Conservation (phyloP, 2,888 invertebrate genomes). For the Leucophora obtusa region DNA sequence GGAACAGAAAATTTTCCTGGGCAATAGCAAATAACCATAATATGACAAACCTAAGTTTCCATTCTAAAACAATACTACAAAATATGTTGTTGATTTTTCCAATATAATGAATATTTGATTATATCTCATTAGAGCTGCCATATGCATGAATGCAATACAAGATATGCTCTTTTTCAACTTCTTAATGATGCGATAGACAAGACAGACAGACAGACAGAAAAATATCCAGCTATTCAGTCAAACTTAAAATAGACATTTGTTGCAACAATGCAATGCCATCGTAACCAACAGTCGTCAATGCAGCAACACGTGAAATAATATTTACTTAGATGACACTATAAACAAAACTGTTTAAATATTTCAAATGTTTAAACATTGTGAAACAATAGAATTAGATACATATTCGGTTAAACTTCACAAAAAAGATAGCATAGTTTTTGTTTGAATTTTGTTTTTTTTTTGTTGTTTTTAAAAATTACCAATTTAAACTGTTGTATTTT, state of each 20-base stretch:
- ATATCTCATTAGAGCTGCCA: conserved; percentile 2
- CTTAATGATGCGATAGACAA: conserved; percentile 1
- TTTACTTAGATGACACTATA: conserved; percentile 37
- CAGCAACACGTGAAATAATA: conserved; percentile 54
- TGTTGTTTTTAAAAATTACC: too few species aligned
- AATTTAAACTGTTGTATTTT: too few species aligned
- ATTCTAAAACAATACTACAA: not conserved
- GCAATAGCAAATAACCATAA: conserved; percentile 17
- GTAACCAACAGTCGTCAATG: not conserved
- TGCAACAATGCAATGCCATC: conserved; percentile 6
- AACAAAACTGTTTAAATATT: conserved; percentile 26
- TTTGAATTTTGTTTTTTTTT: too few species aligned
- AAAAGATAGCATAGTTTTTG: not conserved
- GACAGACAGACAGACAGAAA: not conserved
- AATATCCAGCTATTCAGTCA: not conserved
- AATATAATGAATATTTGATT: conserved; percentile 3
- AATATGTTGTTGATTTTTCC: conserved; percentile 25
- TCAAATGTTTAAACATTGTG: conserved; percentile 15
- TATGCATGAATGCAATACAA: not conserved
- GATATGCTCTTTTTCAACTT: not conserved
- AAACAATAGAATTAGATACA: not conserved
- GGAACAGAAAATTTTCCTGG: too few species aligned
- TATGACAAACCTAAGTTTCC: conserved; percentile 20
- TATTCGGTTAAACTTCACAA: not conserved
- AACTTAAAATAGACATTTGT: conserved; percentile 21